Conservation (phyloP, 37 sponge, comb jelly and placozoan genomes). For the Bolinopsis microptera region DNA sequence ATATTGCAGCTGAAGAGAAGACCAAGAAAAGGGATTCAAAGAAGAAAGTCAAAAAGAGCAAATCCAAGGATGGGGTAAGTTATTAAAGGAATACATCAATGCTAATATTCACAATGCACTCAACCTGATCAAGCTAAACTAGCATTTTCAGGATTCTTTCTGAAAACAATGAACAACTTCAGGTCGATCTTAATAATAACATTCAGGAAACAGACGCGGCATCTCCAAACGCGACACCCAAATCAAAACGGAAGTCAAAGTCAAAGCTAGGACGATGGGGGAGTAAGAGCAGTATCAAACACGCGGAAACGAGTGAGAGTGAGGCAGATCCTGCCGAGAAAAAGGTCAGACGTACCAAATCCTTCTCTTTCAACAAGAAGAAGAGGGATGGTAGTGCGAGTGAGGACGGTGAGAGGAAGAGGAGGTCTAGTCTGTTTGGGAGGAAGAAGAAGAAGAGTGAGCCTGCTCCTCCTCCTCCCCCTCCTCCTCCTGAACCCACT, state of each 20-base stretch:
- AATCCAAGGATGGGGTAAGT: background rate
- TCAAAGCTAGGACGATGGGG: conserved; percentile 11
- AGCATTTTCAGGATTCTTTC: too few relatives aligned
- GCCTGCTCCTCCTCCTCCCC: background rate
- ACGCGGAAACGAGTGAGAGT: conserved; percentile 30
- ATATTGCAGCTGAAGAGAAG: background rate
- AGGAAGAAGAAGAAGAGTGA: background rate
- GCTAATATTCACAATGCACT: too few relatives aligned
- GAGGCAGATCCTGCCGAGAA: background rate
- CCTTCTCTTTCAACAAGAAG: background rate
- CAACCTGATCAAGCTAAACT: background rate
- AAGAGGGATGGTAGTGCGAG: background rate
- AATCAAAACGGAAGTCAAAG: background rate
- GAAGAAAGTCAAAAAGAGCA: background rate
- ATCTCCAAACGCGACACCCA: background rate
- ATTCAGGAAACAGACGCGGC: background rate
- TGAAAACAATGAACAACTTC: too few relatives aligned
- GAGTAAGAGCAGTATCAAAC: background rate
- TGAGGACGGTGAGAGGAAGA: conserved; percentile 22
- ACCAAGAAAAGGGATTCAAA: background rate
- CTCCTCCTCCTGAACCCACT: background rate
- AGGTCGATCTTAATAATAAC: background rate
- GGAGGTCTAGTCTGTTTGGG: background rate
- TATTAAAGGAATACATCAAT: too few relatives aligned
- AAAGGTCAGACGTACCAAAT: background rate